Evolutionary conservation across 1,140 invertebrate genomes (phyloP), one percentile per base, ranked within the genome.

Genomic region (Tetramorium parvispinum): DNA sequence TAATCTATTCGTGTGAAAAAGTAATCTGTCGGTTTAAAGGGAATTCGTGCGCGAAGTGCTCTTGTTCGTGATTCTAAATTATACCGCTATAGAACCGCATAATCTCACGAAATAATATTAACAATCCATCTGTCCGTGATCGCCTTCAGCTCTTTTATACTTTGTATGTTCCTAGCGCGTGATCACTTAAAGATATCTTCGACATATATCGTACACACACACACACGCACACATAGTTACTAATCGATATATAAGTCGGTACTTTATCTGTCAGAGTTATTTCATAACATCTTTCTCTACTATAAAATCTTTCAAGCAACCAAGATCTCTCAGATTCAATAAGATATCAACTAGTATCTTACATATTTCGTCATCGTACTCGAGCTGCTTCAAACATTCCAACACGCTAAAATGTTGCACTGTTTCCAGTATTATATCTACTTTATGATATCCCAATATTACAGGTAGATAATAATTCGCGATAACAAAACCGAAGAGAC

Each of bases 401-500:
- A 3, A n/a, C 18, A n/a, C 0, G 6, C 18, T 5, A 3, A 53
- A n/a, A 53, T 1, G 16, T 16, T 16, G 16, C 13, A 18, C 2
- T 0, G 4, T 8, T 46, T 46, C 43, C 11, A 0, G 2, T 2
- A 53, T n/a, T 53, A 0, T 1, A 6, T 53, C 51, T 53, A 0
- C 0, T n/a, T 6, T 53, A 2, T 53, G 16, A n/a, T 18, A 53
- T 89, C 61, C 0, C 0, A 86, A 18, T 55, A 55, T 2, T 21
- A 3, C 2, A 2, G 53, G 93, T 93, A 0, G 93, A 90, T 5
- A 95, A 71, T 1, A 93, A 91, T 5, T 18, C 0, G 91, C 86
- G 2, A 93, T 87, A 0, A 91, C 6, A 61, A 91, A 95, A 5
- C 94, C 94, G 37, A 94, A 93, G 3, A 95, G 53, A 1, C 88